Conservation (phyloP, 1,140 invertebrate species). For the Heliconius himera region DNA sequence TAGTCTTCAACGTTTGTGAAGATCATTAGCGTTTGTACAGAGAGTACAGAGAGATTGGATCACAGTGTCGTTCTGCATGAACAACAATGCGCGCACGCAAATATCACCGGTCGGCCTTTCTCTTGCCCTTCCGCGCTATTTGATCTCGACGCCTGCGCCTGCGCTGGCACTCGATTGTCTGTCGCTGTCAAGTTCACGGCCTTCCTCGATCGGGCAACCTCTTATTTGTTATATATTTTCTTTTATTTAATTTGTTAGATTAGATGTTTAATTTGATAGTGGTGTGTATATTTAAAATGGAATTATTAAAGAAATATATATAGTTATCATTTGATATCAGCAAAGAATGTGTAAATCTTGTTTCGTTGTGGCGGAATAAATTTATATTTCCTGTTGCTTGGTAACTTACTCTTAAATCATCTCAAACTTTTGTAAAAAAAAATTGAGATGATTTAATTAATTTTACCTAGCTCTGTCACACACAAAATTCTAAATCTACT, state of each 20-base stretch:
- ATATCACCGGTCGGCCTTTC: conserved; percentile 49
- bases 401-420: no score
- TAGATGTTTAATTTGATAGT: background rate
- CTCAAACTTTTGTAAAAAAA: no score
- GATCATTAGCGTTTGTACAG: conserved; percentile 26
- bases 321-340: no score
- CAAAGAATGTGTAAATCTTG: no score
- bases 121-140: conserved; percentile 50
- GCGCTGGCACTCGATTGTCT: conserved; percentile 52
- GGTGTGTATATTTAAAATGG: background rate
- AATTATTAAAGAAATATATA: background rate
- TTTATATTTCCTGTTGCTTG: no score
- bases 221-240: background rate
- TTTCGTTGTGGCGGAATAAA: no score
- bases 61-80: conserved; percentile 21
- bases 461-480: no score
- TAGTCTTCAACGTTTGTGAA: conserved; percentile 24
- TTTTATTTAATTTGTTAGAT: background rate
- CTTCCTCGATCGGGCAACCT: conserved; percentile 35
- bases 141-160: conserved; percentile 40
- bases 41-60: conserved; percentile 17
- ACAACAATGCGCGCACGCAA: conserved; percentile 26
- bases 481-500: no score
- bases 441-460: no score
- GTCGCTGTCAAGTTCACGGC: conserved; percentile 70